Evolutionary conservation across 2,888 invertebrate species (phyloP), one percentile per base, ranked within the genome.

Genomic region (Drosophila paracracens): DNA sequence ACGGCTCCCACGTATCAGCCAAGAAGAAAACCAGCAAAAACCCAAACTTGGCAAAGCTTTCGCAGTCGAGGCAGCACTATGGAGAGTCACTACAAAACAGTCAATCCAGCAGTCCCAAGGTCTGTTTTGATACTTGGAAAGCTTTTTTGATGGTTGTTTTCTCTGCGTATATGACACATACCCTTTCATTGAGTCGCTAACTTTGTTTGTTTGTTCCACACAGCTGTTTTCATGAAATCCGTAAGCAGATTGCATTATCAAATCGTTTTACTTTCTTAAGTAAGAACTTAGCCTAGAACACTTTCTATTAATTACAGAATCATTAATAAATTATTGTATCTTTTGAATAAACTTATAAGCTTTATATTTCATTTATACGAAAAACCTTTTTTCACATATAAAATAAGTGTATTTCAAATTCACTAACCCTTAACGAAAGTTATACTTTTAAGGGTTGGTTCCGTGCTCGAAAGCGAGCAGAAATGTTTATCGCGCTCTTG

Each of bases 61-160:
- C 29, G 46, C 35, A 27, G 46, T 27, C 51, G 40, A 62, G 53
- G 66, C 61, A 56, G 51, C 70, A 67, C 54, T 31, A 11, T 11
- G 27, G 58, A 46, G 56, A 27, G 27, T 25, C 46, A 8, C 46
- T 25, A 46, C 46, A 36, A 33, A 69, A 40, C n/a, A 10, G 40
- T 38, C 25, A 16, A 43, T 43, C 36, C 27, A 65, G 35, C 36
- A 38, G 71, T 61, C 31, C 68, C 84, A 84, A 85, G 79, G 82
- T 83, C 71, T 83, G 88, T 87, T 84, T 68, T 73, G 88, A 71
- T 72, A 71, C 63, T 62, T 33, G 31, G 25, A 35, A 54, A 83
- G 83, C 83, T 88, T 71, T 70, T 81, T 33, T 4, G 21, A n/a
- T 61, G 48, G 65, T 64, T 73, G 40, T 64, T 76, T 76, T 72